phyloP scores from a whole-genome alignment of 2,113 vertebrate species.

The Lophotis ruficrista region DNA sequence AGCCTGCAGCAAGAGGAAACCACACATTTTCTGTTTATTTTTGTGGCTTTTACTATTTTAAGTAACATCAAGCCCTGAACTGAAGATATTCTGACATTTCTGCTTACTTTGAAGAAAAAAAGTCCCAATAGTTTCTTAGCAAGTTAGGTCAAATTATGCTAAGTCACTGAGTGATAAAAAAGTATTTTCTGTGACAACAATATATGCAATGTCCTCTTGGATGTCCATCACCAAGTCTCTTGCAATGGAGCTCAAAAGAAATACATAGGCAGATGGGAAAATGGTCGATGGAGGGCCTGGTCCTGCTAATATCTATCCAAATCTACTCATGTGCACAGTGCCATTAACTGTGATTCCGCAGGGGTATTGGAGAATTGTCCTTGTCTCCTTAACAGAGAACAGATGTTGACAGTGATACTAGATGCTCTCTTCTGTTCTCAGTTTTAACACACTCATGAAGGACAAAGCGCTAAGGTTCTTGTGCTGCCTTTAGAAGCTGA shows the following conservation, averaged over 20 bases:
- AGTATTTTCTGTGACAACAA: neutral
- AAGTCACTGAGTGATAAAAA: neutral
- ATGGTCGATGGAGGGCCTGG: neutral
- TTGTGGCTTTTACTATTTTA: conserved; percentile 46
- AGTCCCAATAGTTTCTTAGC: neutral
- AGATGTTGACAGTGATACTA: neutral
- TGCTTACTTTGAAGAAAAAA: conserved; percentile 4
- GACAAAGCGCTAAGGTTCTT: neutral
- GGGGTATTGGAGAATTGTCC: neutral
- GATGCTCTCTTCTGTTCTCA: neutral
- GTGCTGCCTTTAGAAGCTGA: neutral
- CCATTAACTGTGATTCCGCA: neutral
- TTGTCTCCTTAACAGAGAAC: neutral
- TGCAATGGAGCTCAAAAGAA: neutral
- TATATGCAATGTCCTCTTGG: neutral
- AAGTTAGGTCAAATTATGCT: neutral
- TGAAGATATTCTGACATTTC: conserved; percentile 24
- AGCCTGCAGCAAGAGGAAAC: conserved; percentile 24
- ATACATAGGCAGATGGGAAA: neutral
- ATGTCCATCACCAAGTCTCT: neutral
- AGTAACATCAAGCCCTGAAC: neutral
- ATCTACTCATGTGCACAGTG: neutral
- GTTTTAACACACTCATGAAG: neutral
- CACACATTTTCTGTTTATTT: conserved; percentile 56
- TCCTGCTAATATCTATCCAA: neutral